Evolutionary conservation across 2,888 invertebrate species (phyloP), one percentile per base, ranked within the genome.

Genomic region (Heliconius sara): DNA sequence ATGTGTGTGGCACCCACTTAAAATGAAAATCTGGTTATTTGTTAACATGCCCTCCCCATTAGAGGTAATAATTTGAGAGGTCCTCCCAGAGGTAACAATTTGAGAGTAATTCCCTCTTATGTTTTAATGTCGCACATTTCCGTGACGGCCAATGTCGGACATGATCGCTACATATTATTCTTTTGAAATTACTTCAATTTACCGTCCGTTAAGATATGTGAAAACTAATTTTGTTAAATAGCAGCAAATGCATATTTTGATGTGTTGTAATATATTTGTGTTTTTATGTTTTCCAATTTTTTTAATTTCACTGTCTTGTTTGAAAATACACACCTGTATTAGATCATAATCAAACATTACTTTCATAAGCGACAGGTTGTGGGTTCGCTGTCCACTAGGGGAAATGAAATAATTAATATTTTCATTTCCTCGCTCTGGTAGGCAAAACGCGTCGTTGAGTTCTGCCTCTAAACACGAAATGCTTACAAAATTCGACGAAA

Each of bases 1-100:
- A 60, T 52, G 34, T 72, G 76, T 74, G 78, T 74, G 76, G 78
- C 16, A 68, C 19, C 72, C 52, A 52, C 52, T 52, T 52, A 52
- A 52, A 77, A 78, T 66, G 65, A 52, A 30, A 47, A 65, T 71
- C 65, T 34, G 43, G n/a, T 22, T 65, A 66, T 65, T 65, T 43
- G 72, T 22, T 7, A 16, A 57, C 34, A 57, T 57, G 30, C 52
- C 12, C n/a, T n/a, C 57, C 57, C 34, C 72, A 73, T 52, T 73
- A 7, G 19, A 52, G 52, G 52, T 52, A 52, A 52, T 52, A 52
- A 52, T 52, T 52, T 52, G 52, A 19, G 52, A 52, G 19, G 19
- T 52, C 52, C 52, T 19, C 19, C 52, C 72, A 57, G n/a, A 57
- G 57, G 30, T 73, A 73, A 73, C 4, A 73, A 73, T 73, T 73